Percentiles rank a stretch among this genome's conserved stretches.
phyloP scores from a whole-genome alignment of 2,797 vertebrate species.

The Danio tinwini region DNA sequence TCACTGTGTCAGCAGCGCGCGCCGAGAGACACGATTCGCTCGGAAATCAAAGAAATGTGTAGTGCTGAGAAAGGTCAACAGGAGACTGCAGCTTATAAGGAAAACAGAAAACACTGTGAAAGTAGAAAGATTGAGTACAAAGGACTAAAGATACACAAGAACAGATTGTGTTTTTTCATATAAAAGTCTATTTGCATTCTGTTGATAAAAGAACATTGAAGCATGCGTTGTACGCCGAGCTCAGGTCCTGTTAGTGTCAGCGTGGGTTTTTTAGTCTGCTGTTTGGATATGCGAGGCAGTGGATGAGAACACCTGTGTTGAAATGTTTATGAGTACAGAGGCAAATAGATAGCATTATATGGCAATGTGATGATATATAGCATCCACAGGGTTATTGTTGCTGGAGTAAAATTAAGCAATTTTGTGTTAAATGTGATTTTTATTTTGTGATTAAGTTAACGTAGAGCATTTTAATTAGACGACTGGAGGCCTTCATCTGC shows the following conservation, averaged over 20 bases:
- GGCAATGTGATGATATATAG: background rate
- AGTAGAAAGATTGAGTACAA: conserved; percentile 29
- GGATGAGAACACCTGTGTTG: conserved; percentile 22
- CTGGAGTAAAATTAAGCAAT: background rate
- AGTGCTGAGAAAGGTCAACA: conserved; percentile 25
- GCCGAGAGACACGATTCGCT: conserved; percentile 11
- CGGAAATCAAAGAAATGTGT: conserved; percentile 34
- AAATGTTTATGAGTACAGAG: conserved; percentile 8
- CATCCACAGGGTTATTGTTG: background rate
- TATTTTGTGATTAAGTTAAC: conserved; percentile 13
- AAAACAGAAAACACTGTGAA: conserved; percentile 39
- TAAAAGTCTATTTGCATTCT: conserved; percentile 3
- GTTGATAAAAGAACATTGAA: conserved; percentile 1
- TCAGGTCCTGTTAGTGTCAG: conserved; percentile 1
- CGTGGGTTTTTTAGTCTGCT: background rate
- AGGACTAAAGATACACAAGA: conserved; percentile 4
- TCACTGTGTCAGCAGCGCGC: conserved; percentile 23
- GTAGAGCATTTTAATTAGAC: background rate
- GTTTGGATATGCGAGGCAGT: conserved; percentile 8
- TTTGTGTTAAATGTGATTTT: conserved; percentile 14
- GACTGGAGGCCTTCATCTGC: conserved; percentile 9
- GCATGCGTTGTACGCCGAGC: background rate
- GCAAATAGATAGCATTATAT: conserved; percentile 21
- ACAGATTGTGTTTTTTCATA: background rate
- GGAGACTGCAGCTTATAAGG: conserved; percentile 7